Percentiles rank a stretch among this genome's conserved stretches.
phyloP scores from a whole-genome alignment of 2,888 invertebrate species.

The Epiblema foenella region DNA sequence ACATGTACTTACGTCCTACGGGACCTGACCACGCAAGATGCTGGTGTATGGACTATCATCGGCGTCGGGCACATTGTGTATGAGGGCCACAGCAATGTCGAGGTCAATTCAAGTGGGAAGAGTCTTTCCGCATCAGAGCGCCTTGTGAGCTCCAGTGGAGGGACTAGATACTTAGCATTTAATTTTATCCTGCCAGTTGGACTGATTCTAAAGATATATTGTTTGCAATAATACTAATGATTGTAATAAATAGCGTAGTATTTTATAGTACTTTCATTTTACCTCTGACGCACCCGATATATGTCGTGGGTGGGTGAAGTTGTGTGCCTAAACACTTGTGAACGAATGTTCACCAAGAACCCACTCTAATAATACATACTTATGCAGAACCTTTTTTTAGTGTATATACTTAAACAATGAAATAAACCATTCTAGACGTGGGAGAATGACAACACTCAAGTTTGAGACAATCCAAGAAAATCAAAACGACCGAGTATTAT shows the following conservation, averaged over 20 bases:
- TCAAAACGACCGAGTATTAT: no score
- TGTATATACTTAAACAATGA: no score
- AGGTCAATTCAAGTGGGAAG: constrained; percentile 22
- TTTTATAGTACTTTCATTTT: neutral
- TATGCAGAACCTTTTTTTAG: no score
- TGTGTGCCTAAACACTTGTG: no score
- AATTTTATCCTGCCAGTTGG: constrained; percentile 19
- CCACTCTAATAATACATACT: no score
- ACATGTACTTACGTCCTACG: constrained; percentile 63
- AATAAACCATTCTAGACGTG: no score
- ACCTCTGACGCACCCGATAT: neutral
- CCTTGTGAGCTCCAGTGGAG: neutral
- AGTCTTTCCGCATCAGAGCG: neutral
- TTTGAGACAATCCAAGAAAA: no score
- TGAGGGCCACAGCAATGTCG: constrained; percentile 52
- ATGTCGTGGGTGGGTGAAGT: no score
- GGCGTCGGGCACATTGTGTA: constrained; percentile 69
- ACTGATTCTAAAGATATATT: constrained; percentile 25
- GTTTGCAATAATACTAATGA: no score
- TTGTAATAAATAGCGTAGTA: neutral
- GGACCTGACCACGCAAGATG: constrained; percentile 63
- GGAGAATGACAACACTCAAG: no score
- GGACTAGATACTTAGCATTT: constrained; percentile 4
- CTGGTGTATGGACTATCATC: constrained; percentile 66
- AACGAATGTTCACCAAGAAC: no score